A percentile compares a stretch with the other conserved stretches of the same genome.
These are phyloP conservation scores for Athene cunicularia DNA, from an alignment of 2,113 vertebrate genomes.

Conservation along the genomic window DNA sequence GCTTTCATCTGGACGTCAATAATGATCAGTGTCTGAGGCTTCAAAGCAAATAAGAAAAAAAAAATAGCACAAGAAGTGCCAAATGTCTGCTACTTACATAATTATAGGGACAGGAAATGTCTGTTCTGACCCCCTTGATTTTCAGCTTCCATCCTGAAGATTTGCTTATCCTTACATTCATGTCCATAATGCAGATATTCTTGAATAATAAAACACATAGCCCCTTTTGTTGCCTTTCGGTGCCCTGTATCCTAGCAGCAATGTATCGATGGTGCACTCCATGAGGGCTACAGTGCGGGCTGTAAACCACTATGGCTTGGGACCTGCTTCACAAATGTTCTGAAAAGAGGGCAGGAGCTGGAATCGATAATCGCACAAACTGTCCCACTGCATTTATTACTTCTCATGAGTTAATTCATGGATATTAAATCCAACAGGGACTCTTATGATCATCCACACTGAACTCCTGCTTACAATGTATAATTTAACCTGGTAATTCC, in stretches of 20 bases:
- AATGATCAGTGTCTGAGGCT: neutral
- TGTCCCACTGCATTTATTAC: neutral
- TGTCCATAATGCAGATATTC: neutral
- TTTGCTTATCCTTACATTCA: neutral
- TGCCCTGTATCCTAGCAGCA: neutral
- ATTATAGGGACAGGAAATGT: neutral
- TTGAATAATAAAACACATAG: neutral
- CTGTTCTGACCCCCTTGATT: neutral
- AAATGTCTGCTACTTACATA: neutral
- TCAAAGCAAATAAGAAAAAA: neutral
- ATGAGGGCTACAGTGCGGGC: neutral
- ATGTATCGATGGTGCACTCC: neutral
- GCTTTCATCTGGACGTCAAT: neutral
- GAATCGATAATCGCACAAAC: neutral
- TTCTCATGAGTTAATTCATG: neutral
- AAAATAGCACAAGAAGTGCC: neutral
- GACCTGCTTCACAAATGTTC: neutral
- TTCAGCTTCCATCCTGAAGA: neutral
- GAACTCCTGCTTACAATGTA: neutral
- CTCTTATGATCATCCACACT: neutral
- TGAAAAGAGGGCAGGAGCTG: neutral
- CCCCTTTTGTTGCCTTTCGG: neutral
- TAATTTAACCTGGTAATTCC: neutral
- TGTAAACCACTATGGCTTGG: neutral
- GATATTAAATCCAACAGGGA: neutral